Evolutionary conservation across 23 tunicate species (phyloP).

Genomic region (Trididemnum clinides): DNA sequence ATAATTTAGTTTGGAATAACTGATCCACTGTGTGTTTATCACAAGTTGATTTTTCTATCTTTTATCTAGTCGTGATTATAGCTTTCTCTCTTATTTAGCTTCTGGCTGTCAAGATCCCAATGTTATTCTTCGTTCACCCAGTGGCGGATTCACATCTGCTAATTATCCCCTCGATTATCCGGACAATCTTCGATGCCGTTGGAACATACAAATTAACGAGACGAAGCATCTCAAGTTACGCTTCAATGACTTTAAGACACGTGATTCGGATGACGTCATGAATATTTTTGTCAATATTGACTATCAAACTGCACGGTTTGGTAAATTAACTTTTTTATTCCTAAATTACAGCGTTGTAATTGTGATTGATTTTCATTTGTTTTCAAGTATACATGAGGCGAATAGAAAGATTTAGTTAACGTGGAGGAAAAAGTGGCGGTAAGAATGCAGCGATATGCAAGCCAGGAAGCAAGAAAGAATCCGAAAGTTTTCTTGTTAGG

Average conservation of each 20-base stretch:
- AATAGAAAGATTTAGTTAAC: no score
- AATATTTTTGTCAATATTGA: not conserved
- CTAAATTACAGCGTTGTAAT: not conserved
- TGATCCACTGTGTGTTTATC: no score
- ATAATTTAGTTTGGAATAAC: no score
- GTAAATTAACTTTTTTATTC: not conserved
- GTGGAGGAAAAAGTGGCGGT: no score
- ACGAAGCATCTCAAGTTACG: not conserved
- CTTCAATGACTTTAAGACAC: conserved; percentile 3
- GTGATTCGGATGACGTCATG: not conserved
- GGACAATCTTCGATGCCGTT: not conserved
- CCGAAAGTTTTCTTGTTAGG: no score
- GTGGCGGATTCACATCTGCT: not conserved
- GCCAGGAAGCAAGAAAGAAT: no score
- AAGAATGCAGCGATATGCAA: no score
- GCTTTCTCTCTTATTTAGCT: no score
- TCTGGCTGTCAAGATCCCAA: not conserved
- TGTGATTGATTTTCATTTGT: no score
- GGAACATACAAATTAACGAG: not conserved
- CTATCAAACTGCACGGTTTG: not conserved
- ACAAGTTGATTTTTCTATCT: no score
- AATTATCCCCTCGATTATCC: not conserved
- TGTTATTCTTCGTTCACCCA: not conserved
- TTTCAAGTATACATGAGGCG: no score
- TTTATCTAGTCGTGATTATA: no score